These are phyloP conservation scores for Sebastes flavidus DNA, from an alignment of 2,797 vertebrate genomes.

Conservation along the genomic window DNA sequence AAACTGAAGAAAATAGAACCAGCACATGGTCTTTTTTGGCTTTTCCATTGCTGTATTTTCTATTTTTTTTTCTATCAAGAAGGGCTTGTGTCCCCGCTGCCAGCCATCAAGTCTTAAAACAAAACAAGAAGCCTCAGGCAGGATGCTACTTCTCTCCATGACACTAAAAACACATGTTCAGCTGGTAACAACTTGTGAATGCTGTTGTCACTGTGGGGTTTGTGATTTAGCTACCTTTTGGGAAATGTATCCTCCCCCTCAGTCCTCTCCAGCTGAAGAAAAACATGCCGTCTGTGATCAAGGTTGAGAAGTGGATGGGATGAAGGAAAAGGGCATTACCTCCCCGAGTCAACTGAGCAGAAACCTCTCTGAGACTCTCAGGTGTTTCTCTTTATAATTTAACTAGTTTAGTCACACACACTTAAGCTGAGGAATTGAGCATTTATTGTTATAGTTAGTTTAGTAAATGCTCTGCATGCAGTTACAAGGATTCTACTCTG, in stretches of 20 bases:
- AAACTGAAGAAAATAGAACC: slow-evolving; percentile 37
- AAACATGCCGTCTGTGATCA: slow-evolving; percentile 8
- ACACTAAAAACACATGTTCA: slow-evolving; percentile 39
- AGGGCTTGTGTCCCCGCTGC: not conserved
- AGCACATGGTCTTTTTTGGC: slow-evolving; percentile 44
- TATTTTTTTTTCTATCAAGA: slow-evolving; percentile 4
- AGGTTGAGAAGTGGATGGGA: slow-evolving; percentile 14
- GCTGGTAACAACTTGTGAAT: slow-evolving; percentile 14
- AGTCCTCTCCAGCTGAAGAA: slow-evolving; percentile 4
- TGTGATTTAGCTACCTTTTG: slow-evolving; percentile 13
- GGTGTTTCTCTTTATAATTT: not conserved
- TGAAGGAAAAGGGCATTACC: not conserved
- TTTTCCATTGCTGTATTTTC: slow-evolving; percentile 10
- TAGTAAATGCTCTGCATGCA: not conserved
- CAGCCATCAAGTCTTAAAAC: slow-evolving; percentile 22
- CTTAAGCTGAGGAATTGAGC: not conserved
- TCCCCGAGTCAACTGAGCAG: not conserved
- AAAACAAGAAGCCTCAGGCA: slow-evolving; percentile 28
- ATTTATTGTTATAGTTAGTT: not conserved
- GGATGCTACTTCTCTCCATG: slow-evolving; percentile 15
- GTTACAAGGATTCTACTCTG: not conserved
- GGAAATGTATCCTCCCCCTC: slow-evolving; percentile 7
- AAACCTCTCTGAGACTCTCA: not conserved
- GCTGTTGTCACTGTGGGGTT: slow-evolving; percentile 25
- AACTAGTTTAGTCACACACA: not conserved